Base-by-base conservation (phyloP, 2,113 vertebrate species). In the Malurus elegans region DNA sequence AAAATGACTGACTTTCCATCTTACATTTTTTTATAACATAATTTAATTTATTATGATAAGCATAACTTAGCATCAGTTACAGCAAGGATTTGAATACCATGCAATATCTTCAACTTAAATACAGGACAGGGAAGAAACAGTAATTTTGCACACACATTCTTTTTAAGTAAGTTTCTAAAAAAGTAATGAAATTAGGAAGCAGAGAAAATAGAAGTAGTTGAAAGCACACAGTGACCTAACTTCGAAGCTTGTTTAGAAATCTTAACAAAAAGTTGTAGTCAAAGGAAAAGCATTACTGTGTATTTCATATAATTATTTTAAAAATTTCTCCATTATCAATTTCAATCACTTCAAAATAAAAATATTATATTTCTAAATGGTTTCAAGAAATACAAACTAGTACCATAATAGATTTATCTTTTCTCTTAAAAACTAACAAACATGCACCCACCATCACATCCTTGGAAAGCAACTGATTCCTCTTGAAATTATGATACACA, bases 281-380 rank as follows among this genome's bases (percentile, higher is more conserved):
- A 70, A 60, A 75, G 12, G 4, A 93, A 86, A 78, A 4, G 1
- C 10, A 32, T 45, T 44, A 36, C 4, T 25, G 6, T 61, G 8
- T 26, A 36, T 65, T 53, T 3, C 24, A 65, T 57, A 7, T 21
- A 74, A 45, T 54, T 66, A 7, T 28, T 45, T 67, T 73, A 51
- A 38, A 0, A 18, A 71, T 82, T 69, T 86, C 24, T 45, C 65
- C 36, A 64, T 56, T 87, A 72, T 9, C 0, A 1, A 28, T 57
- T 65, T 56, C 9, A 74, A 29, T 48, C 0, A 67, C 60, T 61
- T 60, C 3, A 78, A 88, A 85, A 54, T 21, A 81, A 70, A 69
- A 47, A 54, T 24, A 38, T 0, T 0, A 0, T 26, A 12, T 64
- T 85, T 72, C 1, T 76, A 53, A 80, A 54, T n/a, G 4, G 3